A percentile compares a stretch with the other conserved stretches of the same genome.
Conservation (phyloP, 2,888 invertebrate species). For the Cephonodes hylas region DNA sequence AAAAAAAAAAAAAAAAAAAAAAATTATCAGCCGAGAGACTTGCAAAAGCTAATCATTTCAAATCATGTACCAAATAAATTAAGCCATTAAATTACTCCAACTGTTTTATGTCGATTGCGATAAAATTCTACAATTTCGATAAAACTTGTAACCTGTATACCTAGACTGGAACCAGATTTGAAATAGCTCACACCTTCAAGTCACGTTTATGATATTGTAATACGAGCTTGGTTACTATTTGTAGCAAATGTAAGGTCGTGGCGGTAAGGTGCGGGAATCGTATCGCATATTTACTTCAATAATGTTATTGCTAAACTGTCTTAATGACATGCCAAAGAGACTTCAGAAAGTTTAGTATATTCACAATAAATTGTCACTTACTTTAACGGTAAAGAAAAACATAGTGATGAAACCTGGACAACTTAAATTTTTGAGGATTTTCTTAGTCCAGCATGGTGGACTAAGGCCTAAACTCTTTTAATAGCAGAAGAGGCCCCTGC, state of each 20-base stretch:
- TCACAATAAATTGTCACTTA: too few relatives aligned
- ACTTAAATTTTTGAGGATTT: too few relatives aligned
- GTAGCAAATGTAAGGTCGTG: neutral
- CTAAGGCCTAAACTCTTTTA: too few relatives aligned
- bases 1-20: too few relatives aligned
- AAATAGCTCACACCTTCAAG: neutral
- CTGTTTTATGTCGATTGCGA: neutral
- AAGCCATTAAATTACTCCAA: neutral
- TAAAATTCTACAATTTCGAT: neutral
- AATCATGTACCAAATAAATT: neutral
- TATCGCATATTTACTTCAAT: neutral
- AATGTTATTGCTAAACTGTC: neutral
- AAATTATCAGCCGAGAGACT: neutral
- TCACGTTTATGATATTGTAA: neutral
- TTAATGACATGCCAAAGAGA: too few relatives aligned
- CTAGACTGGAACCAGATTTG: neutral
- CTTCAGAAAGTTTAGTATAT: too few relatives aligned
- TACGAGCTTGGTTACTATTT: neutral
- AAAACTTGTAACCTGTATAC: neutral
- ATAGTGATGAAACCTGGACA: too few relatives aligned
- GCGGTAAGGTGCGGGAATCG: neutral
- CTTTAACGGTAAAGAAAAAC: too few relatives aligned
- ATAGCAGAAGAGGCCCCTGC: too few relatives aligned
- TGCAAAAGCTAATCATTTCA: neutral
- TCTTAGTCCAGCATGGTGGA: too few relatives aligned